Conservation (phyloP, 2,797 vertebrate genomes). For the Danio albolineatus region DNA sequence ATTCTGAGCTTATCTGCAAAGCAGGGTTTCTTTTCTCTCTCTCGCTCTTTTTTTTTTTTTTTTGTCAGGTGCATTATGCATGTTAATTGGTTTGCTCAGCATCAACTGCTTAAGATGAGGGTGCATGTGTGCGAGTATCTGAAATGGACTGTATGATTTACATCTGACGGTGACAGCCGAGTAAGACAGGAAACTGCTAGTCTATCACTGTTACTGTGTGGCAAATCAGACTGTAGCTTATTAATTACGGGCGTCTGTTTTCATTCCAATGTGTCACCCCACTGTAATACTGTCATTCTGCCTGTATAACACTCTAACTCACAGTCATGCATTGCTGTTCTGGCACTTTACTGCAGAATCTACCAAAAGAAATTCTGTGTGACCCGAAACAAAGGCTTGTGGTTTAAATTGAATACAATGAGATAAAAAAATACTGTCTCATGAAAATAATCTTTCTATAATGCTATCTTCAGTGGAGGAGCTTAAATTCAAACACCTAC, state of each 20-base stretch:
- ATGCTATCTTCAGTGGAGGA: background rate
- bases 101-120: constrained; percentile 38
- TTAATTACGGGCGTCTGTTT: constrained; percentile 23
- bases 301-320: constrained; percentile 14
- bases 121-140: constrained; percentile 6
- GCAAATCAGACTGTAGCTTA: constrained; percentile 18
- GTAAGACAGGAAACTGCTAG: constrained; percentile 2
- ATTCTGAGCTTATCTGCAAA: constrained; percentile 54
- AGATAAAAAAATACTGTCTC: background rate
- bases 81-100: constrained; percentile 59
- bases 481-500: background rate
- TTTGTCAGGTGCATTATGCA: constrained; percentile 54
- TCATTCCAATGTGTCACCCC: background rate
- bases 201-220: constrained; percentile 5
- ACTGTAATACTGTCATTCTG: constrained; percentile 11
- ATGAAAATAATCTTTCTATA: background rate
- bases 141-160: background rate
- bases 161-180: constrained; percentile 5
- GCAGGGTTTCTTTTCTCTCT: constrained; percentile 6
- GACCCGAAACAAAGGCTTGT: background rate
- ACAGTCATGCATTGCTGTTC: background rate
- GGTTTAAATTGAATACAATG: background rate
- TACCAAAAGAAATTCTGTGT: background rate
- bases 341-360: background rate
- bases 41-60: background rate